Base-by-base conservation (phyloP, 2,113 vertebrate genomes). In the Carettochelys insculpta region DNA sequence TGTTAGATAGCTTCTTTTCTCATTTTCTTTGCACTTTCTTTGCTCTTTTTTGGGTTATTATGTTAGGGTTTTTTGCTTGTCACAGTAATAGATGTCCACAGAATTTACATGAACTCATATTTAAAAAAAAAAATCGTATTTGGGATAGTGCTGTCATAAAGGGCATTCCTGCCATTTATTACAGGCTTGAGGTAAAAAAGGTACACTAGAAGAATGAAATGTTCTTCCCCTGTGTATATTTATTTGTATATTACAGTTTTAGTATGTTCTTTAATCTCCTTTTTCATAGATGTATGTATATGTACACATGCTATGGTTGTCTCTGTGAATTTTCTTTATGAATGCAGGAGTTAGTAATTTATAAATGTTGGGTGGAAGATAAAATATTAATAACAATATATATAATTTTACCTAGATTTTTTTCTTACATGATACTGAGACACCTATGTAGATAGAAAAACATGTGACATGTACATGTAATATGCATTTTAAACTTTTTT, bases 401-500 rank as follows among this genome's bases (percentile, higher is more conserved):
- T 75, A 75, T 75, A 77, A 20, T 17, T 92, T 50, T 47, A 29
- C 5, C n/a, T 20, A 75, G 45, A 11, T 51, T 52, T 88, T 3
- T 68, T 71, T 86, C 52, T 75, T 19, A 82, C 48, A 45, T 2
- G 4, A 71, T 20, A 9, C 8, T 75, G 25, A 89, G 10, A 43
- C 89, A 87, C n/a, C 31, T 76, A 24, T 22, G 19, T 38, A 68
- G 82, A 68, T 9, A 47, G 0, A 58, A n/a, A 89, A 38, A 2
- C 1, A 1, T 38, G 45, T 38, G 86, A 41, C 13, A 58, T 68
- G 61, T 38, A 20, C n/a, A 22, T 38, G 79, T 5, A 53, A 6
- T 56, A 13, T 8, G 76, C 24, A 71, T 71, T 91, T 92, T 51
- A 94, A 50, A n/a, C n/a, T 94, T 96, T 93, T 95, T 82, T 43